These are phyloP conservation scores for Bembecia ichneumoniformis DNA, from an alignment of 2,888 invertebrate genomes.

Conservation along the genomic window DNA sequence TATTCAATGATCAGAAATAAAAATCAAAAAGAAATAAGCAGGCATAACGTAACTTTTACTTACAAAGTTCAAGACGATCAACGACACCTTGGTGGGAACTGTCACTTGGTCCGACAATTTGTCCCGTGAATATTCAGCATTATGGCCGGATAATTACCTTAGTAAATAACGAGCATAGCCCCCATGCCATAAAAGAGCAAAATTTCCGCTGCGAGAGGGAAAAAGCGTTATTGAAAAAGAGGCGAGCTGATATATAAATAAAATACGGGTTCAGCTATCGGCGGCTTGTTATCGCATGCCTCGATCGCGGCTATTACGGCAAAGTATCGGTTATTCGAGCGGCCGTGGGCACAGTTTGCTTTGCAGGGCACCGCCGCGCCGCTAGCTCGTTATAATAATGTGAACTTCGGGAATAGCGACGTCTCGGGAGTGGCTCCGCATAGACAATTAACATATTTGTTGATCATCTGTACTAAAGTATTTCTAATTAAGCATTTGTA, in stretches of 20 bases:
- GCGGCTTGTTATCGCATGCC: conserved; percentile 73
- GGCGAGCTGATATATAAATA: conserved; percentile 69
- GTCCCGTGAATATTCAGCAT: conserved; percentile 53
- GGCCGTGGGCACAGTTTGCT: conserved; percentile 67
- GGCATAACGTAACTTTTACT: conserved; percentile 13
- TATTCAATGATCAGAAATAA: too few species aligned
- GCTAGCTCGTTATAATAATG: conserved; percentile 71
- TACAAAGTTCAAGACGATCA: conserved; percentile 11
- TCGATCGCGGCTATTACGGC: conserved; percentile 61
- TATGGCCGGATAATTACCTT: conserved; percentile 57
- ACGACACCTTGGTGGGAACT: conserved; percentile 30
- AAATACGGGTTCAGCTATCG: conserved; percentile 73
- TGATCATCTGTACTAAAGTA: not conserved
- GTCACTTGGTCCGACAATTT: conserved; percentile 47
- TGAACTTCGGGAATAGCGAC: conserved; percentile 67
- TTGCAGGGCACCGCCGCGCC: conserved; percentile 52
- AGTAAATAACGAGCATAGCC: conserved; percentile 63
- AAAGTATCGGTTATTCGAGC: conserved; percentile 64
- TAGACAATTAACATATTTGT: not conserved
- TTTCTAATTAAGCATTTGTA: too few species aligned
- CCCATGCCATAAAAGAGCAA: conserved; percentile 62
- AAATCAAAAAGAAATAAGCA: too few species aligned
- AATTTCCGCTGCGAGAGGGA: conserved; percentile 61
- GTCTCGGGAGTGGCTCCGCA: conserved; percentile 39
- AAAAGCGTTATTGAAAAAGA: conserved; percentile 72